phyloP scores from a whole-genome alignment of 1,140 invertebrate species.

The Aphis gossypii region DNA sequence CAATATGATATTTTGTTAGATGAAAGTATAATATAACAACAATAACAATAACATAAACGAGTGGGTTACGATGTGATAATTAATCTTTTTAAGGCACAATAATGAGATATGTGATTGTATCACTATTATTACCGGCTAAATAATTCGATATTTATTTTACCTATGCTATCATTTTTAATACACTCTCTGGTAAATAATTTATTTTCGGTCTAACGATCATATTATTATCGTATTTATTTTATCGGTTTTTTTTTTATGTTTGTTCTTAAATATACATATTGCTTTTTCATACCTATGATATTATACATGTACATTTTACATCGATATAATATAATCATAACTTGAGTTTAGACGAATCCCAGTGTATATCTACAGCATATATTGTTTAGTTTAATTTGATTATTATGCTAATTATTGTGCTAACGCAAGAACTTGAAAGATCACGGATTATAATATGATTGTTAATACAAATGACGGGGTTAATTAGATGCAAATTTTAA shows the following conservation, averaged over 20 bases:
- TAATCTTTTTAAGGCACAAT: not conserved
- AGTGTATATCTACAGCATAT: not conserved
- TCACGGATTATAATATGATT: not conserved
- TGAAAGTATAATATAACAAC: not conserved
- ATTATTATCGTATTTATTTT: not conserved
- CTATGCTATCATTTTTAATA: not conserved
- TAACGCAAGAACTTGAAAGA: not conserved
- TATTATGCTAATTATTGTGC: not conserved
- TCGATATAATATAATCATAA: not conserved
- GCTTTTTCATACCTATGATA: not conserved
- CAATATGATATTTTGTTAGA: not conserved
- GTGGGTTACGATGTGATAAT: not conserved
- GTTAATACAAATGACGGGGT: not conserved
- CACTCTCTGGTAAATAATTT: not conserved
- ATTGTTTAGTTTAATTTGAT: not conserved
- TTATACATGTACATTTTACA: not conserved
- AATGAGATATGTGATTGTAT: not conserved
- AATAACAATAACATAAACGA: not conserved
- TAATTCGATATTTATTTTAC: not conserved
- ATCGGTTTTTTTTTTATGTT: no score
- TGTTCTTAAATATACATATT: not conserved
- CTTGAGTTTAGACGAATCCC: not conserved
- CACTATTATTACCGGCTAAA: not conserved
- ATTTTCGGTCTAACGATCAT: not conserved
- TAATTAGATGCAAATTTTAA: not conserved